Evolutionary conservation across 2,888 invertebrate species (phyloP), one percentile per base, ranked within the genome.

Genomic region (Rutpela maculata): DNA sequence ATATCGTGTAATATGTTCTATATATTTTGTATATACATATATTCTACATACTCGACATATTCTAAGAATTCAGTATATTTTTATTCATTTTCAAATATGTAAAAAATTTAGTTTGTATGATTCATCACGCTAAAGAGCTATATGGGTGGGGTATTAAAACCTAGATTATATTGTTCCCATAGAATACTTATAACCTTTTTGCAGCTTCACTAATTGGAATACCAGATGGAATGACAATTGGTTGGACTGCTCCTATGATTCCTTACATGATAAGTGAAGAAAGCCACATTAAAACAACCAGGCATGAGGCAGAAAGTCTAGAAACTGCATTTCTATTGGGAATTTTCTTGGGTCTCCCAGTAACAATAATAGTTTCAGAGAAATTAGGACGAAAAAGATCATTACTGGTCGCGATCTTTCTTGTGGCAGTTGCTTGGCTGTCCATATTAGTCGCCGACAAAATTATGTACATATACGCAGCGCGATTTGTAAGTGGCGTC

Each of bases 211-310:
- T 89, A 10, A 88, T 88, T 66, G 89, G 89, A 6, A 87, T 89
- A 74, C 88, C 89, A 15, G 89, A 90, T 86, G 90, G 90, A 57
- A 89, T 90, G 87, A 88, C 88, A 67, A 89, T 88, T 59, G 89
- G 89, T 15, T 90, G 90, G 90, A 88, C 89, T 15, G 88, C 89
- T 1, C 89, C 90, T 3, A 86, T 89, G 65, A 85, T 89, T 4
- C 90, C 89, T 0, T 84, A 88, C 57, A 82, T 90, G 10, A 77
- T 86, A 68, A 80, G 82, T 18, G 80, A 83, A 0, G 81, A 86
- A 66, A 84, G 86, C 15, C 89, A 89, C 11, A 88, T 89, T 10
- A 77, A 79, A 68, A 88, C 89, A 26, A 86, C 86, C 26, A 15
- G 85, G 85, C 68, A 67, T 18, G 79, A 79, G 69, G 86, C 82